Evolutionary conservation across 2,797 vertebrate species (phyloP).

Genomic region (Eulemur rubriventer): DNA sequence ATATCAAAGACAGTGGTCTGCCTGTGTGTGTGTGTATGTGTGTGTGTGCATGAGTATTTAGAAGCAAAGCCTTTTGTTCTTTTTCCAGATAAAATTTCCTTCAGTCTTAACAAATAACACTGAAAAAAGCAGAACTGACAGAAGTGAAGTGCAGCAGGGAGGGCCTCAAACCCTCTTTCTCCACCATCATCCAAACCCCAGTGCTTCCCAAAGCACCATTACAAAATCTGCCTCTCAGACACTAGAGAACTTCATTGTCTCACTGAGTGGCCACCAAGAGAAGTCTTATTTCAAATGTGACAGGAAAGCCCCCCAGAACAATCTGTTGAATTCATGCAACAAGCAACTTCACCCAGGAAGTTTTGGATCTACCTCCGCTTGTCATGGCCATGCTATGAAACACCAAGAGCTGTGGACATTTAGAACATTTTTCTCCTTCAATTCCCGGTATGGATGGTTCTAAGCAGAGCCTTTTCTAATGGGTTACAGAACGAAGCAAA

Average conservation of each 20-base stretch:
- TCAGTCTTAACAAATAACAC: not conserved
- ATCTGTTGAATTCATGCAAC: not conserved
- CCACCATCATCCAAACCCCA: not conserved
- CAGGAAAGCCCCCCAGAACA: not conserved
- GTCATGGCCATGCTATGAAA: not conserved
- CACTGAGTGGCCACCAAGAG: not conserved
- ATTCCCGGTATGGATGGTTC: not conserved
- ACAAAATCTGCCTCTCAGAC: not conserved
- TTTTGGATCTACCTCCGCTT: not conserved
- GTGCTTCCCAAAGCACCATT: not conserved
- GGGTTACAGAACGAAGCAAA: not conserved
- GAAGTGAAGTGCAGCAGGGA: not conserved
- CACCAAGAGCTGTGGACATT: not conserved
- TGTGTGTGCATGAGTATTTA: too few species aligned
- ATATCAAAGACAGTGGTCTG: not conserved
- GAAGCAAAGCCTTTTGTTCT: not conserved
- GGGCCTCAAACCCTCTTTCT: not conserved
- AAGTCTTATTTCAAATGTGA: not conserved
- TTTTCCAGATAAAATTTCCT: constrained; percentile 21
- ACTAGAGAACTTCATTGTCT: not conserved
- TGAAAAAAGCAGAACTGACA: not conserved
- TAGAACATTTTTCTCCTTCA: not conserved
- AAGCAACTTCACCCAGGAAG: not conserved
- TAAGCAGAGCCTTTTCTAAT: not conserved
- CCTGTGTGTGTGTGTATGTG: not conserved